Conservation (phyloP, 1,140 invertebrate species). For the Drosophila kanapiae region DNA sequence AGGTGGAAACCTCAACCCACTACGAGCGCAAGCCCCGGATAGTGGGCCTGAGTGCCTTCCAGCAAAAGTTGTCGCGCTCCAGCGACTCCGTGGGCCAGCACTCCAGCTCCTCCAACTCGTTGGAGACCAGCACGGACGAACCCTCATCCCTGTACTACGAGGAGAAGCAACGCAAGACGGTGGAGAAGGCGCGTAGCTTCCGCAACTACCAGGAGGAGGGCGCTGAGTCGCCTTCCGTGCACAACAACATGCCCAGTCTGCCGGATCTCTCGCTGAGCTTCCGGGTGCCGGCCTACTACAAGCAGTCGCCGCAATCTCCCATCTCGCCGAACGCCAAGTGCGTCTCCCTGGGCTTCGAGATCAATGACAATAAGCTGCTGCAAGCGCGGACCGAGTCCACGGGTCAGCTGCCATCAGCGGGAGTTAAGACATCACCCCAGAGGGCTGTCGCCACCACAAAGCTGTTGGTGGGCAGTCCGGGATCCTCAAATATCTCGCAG, state of each 20-base stretch:
- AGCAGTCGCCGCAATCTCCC: constrained; percentile 53
- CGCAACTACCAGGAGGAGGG: constrained; percentile 86
- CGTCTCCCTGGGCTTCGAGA: constrained; percentile 72
- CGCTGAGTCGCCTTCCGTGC: constrained; percentile 33
- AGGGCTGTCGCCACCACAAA: constrained; percentile 38
- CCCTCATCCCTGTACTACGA: constrained; percentile 69
- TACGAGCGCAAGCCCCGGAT: constrained; percentile 85
- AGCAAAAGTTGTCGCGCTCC: constrained; percentile 85
- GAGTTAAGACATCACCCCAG: constrained; percentile 41
- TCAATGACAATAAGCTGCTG: constrained; percentile 78
- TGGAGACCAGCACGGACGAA: constrained; percentile 72
- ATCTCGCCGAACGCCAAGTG: constrained; percentile 59
- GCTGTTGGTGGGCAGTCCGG: constrained; percentile 42
- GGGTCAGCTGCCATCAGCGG: constrained; percentile 44
- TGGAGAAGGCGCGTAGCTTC: constrained; percentile 89
- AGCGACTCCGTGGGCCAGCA: constrained; percentile 80
- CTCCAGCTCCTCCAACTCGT: constrained; percentile 75
- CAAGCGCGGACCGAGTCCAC: constrained; percentile 60
- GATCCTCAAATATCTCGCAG: constrained; percentile 62
- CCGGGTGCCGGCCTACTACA: constrained; percentile 72
- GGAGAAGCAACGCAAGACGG: constrained; percentile 85
- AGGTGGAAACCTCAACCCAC: constrained; percentile 58
- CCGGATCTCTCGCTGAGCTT: constrained; percentile 80
- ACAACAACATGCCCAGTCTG: constrained; percentile 81
- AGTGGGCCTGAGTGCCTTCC: constrained; percentile 86